Evolutionary conservation across 2,797 vertebrate species (phyloP).

Genomic region (Cirrhinus mrigala): DNA sequence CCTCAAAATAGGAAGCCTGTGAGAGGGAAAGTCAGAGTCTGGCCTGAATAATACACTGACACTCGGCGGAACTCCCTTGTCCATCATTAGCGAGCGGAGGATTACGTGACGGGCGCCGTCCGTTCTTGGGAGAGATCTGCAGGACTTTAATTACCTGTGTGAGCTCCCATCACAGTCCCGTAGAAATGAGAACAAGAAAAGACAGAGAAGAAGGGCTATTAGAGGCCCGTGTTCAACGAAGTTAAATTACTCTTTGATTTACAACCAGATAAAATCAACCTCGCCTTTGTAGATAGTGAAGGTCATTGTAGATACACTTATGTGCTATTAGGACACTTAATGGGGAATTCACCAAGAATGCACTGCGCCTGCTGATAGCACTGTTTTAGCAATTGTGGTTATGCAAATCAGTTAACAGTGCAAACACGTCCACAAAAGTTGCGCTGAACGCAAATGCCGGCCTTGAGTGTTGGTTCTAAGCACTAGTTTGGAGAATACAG

Average conservation of each 20-base stretch:
- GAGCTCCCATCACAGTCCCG: slow-evolving; percentile 11
- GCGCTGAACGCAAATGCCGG: neutral
- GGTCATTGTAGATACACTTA: slow-evolving; percentile 28
- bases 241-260: slow-evolving; percentile 39
- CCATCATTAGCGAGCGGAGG: slow-evolving; percentile 20
- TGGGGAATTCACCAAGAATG: slow-evolving; percentile 4
- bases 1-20: slow-evolving; percentile 45
- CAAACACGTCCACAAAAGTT: neutral
- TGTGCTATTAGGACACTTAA: neutral
- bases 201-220: neutral
- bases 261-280: slow-evolving; percentile 24
- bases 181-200: slow-evolving; percentile 15
- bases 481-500: neutral
- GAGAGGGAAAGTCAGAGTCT: slow-evolving; percentile 38
- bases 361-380: neutral
- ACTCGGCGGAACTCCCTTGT: slow-evolving; percentile 10
- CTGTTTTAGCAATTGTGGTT: slow-evolving; percentile 1
- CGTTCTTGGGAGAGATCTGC: neutral
- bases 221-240: neutral
- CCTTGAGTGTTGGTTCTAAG: neutral
- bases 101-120: slow-evolving; percentile 32
- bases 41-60: slow-evolving; percentile 26
- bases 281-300: slow-evolving; percentile 37
- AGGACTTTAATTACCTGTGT: slow-evolving; percentile 45
- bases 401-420: neutral